Evolutionary conservation across 2,888 invertebrate genomes (phyloP), one percentile per base, ranked within the genome.

Genomic region (Cenopis cana): DNA sequence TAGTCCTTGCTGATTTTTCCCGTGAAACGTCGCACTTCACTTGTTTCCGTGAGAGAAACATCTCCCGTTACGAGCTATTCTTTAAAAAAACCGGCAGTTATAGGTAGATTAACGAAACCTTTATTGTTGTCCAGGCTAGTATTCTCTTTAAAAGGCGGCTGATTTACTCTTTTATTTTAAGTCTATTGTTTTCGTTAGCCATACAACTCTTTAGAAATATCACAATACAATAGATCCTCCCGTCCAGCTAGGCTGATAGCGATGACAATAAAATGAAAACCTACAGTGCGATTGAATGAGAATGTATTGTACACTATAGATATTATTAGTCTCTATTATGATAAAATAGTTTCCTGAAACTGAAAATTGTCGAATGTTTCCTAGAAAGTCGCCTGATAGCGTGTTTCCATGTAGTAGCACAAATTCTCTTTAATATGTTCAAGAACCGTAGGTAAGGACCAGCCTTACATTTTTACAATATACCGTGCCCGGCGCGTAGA

Each of bases 231-330:
- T 55, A 66, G 56, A 14, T 46, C 66, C 84, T 46, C n/a, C 84
- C 83, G 81, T 81, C 80, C 82, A 81, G 79, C 86, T 85, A 81
- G 82, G 74, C 81, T 83, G 89, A 90, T 89, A 89, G 87, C 89
- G 89, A 88, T 81, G 84, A 89, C 88, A 90, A 90, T 88, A 89
- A 88, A 88, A 89, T 82, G 82, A 83, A 80, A 46, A 46, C 82
- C 86, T 85, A 89, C 86, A 89, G 88, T 87, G 83, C 82, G 82
- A 84, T 82, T 82, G 78, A 86, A 87, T 85, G 83, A 80, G 83
- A 86, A 86, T 84, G 81, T 85, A 85, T 83, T 85, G 79, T 79
- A 81, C n/a, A n/a, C 75, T 14, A 29, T 14, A 24, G 54, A 4
- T 54, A 54, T 54, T 6, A n/a, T n/a, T n/a, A n/a, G n/a, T n/a